phyloP scores from a whole-genome alignment of 1,140 invertebrate genomes.

The Drosophila sp. region DNA sequence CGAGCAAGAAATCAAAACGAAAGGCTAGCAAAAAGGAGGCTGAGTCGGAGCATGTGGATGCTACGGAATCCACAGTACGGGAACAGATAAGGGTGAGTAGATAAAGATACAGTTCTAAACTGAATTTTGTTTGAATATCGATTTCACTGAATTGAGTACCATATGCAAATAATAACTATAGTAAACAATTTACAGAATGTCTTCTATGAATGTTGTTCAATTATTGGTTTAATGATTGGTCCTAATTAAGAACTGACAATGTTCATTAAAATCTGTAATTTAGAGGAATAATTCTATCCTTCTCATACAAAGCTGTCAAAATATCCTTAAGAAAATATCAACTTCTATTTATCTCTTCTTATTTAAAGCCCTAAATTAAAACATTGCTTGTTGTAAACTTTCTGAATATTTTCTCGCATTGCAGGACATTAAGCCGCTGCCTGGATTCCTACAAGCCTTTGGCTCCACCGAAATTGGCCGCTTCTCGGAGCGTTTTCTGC shows the following conservation, averaged over 20 bases:
- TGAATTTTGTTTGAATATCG: neutral
- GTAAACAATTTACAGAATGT: no score
- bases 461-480: conserved; percentile 91
- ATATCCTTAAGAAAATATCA: no score
- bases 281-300: no score
- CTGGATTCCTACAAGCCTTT: conserved; percentile 91
- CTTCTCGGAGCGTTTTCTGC: conserved; percentile 87
- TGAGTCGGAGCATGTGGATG: conserved; percentile 46
- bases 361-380: no score
- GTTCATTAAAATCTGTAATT: no score
- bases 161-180: no score
- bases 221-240: no score
- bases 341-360: no score
- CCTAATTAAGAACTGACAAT: no score
- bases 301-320: no score
- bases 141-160: neutral
- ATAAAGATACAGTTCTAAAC: neutral
- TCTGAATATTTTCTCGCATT: neutral
- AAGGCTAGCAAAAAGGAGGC: conserved; percentile 57
- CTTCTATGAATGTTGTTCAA: no score
- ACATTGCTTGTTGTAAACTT: no score
- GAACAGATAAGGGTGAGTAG: conserved; percentile 70
- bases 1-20: conserved; percentile 79
- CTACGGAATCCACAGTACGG: conserved; percentile 56
- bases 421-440: conserved; percentile 86